Evolutionary conservation across 1,140 invertebrate species (phyloP), one percentile per base, ranked within the genome.

Genomic region (Dreissena polymorpha): DNA sequence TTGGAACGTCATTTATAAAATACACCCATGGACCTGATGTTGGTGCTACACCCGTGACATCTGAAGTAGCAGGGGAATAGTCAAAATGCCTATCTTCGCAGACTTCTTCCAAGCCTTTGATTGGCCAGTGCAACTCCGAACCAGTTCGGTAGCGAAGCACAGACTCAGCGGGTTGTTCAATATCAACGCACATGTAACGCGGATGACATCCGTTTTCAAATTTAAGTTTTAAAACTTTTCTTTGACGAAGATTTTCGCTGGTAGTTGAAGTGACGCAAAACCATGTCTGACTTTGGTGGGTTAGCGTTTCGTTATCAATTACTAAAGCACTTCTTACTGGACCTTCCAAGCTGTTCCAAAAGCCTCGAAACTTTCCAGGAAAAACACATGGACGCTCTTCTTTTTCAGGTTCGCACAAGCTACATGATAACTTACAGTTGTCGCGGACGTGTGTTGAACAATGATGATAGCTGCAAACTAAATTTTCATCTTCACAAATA

Each of bases 151-250:
- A 83, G 6, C 84, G 65, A 29, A 85, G 49, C 16, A 85, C 79
- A 13, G 84, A 85, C 13, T 27, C 65, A n/a, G 74, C 25, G 0
- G 84, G 73, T 16, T 76, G 64, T 51, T 85, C 77, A 16, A 85
- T 70, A 16, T 83, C 84, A 49, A 81, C 29, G 73, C 84, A 85
- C 49, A 65, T 82, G 63, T 82, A 85, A 23, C 84, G 53, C 25
- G 84, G 84, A 78, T 85, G 81, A 51, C 84, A 85, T 1, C 84
- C 84, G 65, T 85, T 83, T 10, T 82, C 39, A 49, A 85, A 85
- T 69, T 77, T 82, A 23, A 82, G 55, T 63, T 76, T 82, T 10
- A 85, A 60, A 13, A 82, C 74, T 3, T 68, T 53, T 60, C 74
- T 70, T 2, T 60, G 2, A 2, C 55, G 29, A 0, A 67, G 23